Percentiles rank a stretch among this genome's conserved stretches.
Evolutionary conservation across 2,113 vertebrate species (phyloP).

Genomic region (Hymenochirus boettgeri): DNA sequence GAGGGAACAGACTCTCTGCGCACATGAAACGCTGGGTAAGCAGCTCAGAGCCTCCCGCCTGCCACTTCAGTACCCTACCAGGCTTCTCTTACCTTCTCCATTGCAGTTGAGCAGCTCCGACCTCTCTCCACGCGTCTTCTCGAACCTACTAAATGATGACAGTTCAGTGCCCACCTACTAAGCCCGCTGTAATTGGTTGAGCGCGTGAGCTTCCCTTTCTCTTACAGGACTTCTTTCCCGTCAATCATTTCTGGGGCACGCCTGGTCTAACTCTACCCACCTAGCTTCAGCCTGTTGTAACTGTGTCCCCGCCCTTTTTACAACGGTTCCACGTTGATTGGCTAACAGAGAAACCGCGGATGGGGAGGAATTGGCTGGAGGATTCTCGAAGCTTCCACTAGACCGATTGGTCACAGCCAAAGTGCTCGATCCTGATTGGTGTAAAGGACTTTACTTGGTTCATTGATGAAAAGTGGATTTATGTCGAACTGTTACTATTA

Average conservation of each 20-base stretch:
- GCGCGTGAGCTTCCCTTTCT: not conserved
- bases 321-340: not conserved
- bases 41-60: not conserved
- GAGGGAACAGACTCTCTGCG: no score
- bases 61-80: not conserved
- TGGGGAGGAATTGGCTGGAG: conserved; percentile 17
- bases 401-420: conserved; percentile 4
- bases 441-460: not conserved
- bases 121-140: conserved; percentile 41
- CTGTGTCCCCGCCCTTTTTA: not conserved
- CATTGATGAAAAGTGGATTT: conserved; percentile 29
- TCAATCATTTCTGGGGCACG: conserved; percentile 1
- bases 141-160: conserved; percentile 44
- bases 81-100: conserved; percentile 21
- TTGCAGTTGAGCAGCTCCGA: conserved; percentile 10
- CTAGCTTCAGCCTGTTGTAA: not conserved
- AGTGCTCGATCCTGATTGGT: not conserved
- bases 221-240: not conserved
- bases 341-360: not conserved
- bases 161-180: conserved; percentile 22
- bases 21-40: not conserved
- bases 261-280: not conserved
- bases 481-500: no score
- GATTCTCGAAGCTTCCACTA: conserved; percentile 36
- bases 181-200: not conserved